Conservation (phyloP, 2,113 vertebrate species). For the Alaudala cheleensis region DNA sequence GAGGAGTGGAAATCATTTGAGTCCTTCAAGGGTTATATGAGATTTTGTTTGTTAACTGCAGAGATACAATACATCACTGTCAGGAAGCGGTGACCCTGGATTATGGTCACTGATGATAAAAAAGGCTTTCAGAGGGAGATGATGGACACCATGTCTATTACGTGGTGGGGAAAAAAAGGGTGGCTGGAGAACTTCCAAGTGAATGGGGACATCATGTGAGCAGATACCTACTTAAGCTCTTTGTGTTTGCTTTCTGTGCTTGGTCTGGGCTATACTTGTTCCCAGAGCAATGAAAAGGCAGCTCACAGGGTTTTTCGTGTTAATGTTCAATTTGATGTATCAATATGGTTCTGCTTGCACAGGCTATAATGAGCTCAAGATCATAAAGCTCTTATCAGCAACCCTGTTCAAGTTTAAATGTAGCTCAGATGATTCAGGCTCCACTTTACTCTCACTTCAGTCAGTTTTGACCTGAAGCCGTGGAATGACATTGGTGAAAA, state of each 20-base stretch:
- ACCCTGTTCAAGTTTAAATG: slow-evolving; percentile 53
- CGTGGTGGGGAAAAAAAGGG: not conserved
- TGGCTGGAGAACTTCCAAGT: not conserved
- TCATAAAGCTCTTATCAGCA: slow-evolving; percentile 58
- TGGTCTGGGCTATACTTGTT: not conserved
- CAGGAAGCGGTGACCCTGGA: not conserved
- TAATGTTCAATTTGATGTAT: slow-evolving; percentile 61
- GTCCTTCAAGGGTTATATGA: slow-evolving; percentile 14
- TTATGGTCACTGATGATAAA: slow-evolving; percentile 38
- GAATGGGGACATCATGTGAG: not conserved
- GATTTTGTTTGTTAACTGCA: slow-evolving; percentile 52
- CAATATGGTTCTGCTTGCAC: slow-evolving; percentile 61
- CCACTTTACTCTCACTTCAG: slow-evolving; percentile 1
- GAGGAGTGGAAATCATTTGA: slow-evolving; percentile 21
- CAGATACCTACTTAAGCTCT: not conserved
- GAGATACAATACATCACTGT: slow-evolving; percentile 51
- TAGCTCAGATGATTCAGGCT: slow-evolving; percentile 10
- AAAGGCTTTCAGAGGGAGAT: slow-evolving; percentile 8
- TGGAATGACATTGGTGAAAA: slow-evolving; percentile 32
- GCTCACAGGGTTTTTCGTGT: slow-evolving; percentile 8
- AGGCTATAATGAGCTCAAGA: slow-evolving; percentile 56
- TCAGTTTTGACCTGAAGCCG: slow-evolving; percentile 48
- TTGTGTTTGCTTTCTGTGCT: slow-evolving; percentile 2
- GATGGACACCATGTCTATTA: slow-evolving; percentile 8
- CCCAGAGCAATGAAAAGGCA: slow-evolving; percentile 4